A percentile compares a stretch with the other conserved stretches of the same genome.
Conservation (phyloP, 1,140 invertebrate species). For the Scaptomyza graminum region DNA sequence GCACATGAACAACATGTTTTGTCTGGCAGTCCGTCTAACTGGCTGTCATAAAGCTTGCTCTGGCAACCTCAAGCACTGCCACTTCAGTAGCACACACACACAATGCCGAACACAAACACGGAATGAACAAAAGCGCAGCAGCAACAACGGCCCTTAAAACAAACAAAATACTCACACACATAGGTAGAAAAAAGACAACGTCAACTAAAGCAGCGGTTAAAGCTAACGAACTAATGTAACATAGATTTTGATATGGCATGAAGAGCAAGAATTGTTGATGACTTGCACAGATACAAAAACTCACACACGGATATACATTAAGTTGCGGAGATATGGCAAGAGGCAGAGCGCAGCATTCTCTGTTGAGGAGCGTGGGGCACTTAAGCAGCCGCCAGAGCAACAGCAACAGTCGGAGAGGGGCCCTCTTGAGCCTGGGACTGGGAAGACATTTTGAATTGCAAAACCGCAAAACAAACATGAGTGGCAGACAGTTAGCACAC, state of each 20-base stretch:
- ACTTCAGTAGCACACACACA: slow-evolving; percentile 62
- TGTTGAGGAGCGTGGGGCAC: slow-evolving; percentile 53
- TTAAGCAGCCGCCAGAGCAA: slow-evolving; percentile 51
- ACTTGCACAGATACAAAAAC: slow-evolving; percentile 38
- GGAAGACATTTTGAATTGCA: slow-evolving; percentile 66
- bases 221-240: slow-evolving; percentile 77
- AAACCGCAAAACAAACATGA: slow-evolving; percentile 63
- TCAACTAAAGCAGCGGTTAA: slow-evolving; percentile 33
- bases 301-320: slow-evolving; percentile 16
- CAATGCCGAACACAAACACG: slow-evolving; percentile 41
- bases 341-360: slow-evolving; percentile 18
- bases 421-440: slow-evolving; percentile 7
- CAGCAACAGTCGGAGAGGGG: slow-evolving; percentile 23
- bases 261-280: slow-evolving; percentile 65
- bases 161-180: slow-evolving; percentile 34
- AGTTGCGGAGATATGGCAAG: slow-evolving; percentile 33
- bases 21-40: slow-evolving; percentile 15
- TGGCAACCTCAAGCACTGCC: slow-evolving; percentile 67
- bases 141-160: slow-evolving; percentile 63
- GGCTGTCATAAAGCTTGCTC: slow-evolving; percentile 29
- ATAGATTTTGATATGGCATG: slow-evolving; percentile 73
- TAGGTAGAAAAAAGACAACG: slow-evolving; percentile 20
- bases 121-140: slow-evolving; percentile 68
- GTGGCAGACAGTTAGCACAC: slow-evolving; percentile 20
- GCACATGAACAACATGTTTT: slow-evolving; percentile 31